Evolutionary conservation across 2,797 vertebrate genomes (phyloP).

Genomic region (Australoheros facetus): DNA sequence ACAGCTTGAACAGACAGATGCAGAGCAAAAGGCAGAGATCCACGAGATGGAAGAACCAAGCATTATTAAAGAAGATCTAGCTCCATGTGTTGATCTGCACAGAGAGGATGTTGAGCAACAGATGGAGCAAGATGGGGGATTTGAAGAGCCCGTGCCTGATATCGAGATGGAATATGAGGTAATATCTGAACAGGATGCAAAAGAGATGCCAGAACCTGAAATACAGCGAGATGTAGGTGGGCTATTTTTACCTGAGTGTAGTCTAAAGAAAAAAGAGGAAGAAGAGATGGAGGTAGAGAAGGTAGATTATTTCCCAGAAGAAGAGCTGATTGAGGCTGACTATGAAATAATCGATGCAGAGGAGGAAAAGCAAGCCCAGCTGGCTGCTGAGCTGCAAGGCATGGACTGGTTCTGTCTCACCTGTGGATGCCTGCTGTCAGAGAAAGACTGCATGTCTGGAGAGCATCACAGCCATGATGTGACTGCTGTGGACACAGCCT

Average conservation of each 20-base stretch:
- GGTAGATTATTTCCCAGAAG: slow-evolving; percentile 69
- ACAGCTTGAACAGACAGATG: slow-evolving; percentile 19
- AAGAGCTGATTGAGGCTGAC: slow-evolving; percentile 77
- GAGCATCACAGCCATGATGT: slow-evolving; percentile 88
- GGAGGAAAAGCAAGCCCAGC: slow-evolving; percentile 71
- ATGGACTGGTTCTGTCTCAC: slow-evolving; percentile 89
- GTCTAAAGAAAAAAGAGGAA: slow-evolving; percentile 21
- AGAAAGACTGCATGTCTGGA: slow-evolving; percentile 79
- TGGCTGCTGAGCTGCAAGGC: slow-evolving; percentile 80
- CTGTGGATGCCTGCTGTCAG: slow-evolving; percentile 87
- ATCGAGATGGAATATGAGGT: slow-evolving; percentile 86
- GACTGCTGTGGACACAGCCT: slow-evolving; percentile 84
- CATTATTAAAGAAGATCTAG: slow-evolving; percentile 2
- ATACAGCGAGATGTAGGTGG: slow-evolving; percentile 61
- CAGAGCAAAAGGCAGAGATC: slow-evolving; percentile 12
- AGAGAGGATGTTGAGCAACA: slow-evolving; percentile 34
- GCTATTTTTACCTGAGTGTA: not conserved
- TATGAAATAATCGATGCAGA: slow-evolving; percentile 86
- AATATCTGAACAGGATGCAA: slow-evolving; percentile 81
- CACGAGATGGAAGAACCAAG: slow-evolving; percentile 8
- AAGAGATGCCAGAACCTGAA: slow-evolving; percentile 67
- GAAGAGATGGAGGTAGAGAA: slow-evolving; percentile 50
- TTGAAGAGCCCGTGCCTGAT: slow-evolving; percentile 52
- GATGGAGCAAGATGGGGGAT: slow-evolving; percentile 17
- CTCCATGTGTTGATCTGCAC: slow-evolving; percentile 23